These are phyloP conservation scores for Gobio occitaniae DNA, from an alignment of 2,797 vertebrate genomes.

Conservation along the genomic window DNA sequence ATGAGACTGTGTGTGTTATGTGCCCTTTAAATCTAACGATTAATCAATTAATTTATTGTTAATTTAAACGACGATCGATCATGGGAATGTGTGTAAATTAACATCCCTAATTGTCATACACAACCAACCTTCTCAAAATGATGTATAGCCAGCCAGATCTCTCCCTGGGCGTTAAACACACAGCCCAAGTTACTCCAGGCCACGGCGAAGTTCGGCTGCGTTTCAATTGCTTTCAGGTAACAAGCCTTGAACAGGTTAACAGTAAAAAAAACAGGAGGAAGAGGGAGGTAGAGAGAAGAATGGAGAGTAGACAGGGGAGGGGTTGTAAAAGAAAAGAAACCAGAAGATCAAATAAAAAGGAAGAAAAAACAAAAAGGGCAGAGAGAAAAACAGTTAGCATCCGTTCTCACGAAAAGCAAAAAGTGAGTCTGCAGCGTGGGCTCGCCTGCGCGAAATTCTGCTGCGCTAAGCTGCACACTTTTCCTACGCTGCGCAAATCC, in stretches of 20 bases:
- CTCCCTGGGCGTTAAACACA: constrained; percentile 99
- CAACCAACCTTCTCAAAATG: constrained; percentile 96
- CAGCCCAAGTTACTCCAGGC: constrained; percentile 99
- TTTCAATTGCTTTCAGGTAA: constrained; percentile 99
- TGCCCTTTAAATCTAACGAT: too few relatives aligned
- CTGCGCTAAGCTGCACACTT: constrained; percentile 97
- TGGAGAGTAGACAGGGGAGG: constrained; percentile 67
- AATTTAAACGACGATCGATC: too few relatives aligned
- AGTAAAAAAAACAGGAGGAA: constrained; percentile 70
- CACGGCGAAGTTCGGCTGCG: constrained; percentile 99
- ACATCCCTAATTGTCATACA: too few relatives aligned
- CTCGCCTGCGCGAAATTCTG: constrained; percentile 92
- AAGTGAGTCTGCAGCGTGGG: constrained; percentile 99
- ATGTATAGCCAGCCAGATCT: constrained; percentile 99
- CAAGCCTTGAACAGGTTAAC: constrained; percentile 92
- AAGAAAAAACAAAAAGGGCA: constrained; percentile 79
- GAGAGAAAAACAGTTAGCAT: constrained; percentile 87
- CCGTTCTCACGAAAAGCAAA: constrained; percentile 88
- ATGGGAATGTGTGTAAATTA: too few relatives aligned
- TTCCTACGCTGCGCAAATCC: constrained; percentile 99
- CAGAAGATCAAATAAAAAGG: constrained; percentile 79
- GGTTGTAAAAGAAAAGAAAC: constrained; percentile 73
- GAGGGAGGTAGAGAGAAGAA: constrained; percentile 65
- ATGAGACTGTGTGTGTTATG: too few relatives aligned
- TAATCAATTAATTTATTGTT: too few relatives aligned